phyloP scores from a whole-genome alignment of 2,888 invertebrate species.

The Leptothorax acervorum region DNA sequence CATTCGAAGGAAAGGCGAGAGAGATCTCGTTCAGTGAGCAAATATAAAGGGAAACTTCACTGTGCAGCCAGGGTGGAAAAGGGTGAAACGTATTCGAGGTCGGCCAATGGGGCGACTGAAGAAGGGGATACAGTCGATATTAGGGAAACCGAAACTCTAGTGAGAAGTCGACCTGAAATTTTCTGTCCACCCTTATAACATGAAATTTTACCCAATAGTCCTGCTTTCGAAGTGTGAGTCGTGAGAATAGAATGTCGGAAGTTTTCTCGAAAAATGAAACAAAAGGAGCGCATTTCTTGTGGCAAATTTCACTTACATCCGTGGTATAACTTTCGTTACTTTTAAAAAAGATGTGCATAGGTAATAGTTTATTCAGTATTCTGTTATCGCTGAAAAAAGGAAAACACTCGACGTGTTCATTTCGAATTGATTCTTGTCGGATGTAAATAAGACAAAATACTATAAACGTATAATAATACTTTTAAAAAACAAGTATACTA shows the following conservation, averaged over 20 bases:
- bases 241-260: slow-evolving; percentile 27
- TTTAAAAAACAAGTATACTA: not conserved
- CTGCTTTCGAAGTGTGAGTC: not conserved
- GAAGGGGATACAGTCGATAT: slow-evolving; percentile 62
- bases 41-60: slow-evolving; percentile 56
- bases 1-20: slow-evolving; percentile 19
- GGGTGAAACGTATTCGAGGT: slow-evolving; percentile 63
- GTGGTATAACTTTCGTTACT: not conserved
- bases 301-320: slow-evolving; percentile 16
- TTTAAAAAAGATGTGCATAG: not conserved
- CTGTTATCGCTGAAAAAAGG: not conserved
- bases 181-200: slow-evolving; percentile 47
- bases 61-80: slow-evolving; percentile 43
- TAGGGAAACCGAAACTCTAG: slow-evolving; percentile 61
- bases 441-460: slow-evolving; percentile 2
- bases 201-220: slow-evolving; percentile 24
- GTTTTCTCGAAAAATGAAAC: slow-evolving; percentile 39
- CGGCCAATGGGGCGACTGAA: slow-evolving; percentile 30
- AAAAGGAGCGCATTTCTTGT: not conserved
- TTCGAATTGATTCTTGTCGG: not conserved
- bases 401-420: not conserved
- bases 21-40: slow-evolving; percentile 48
- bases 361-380: slow-evolving; percentile 9
- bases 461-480: not conserved
- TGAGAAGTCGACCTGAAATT: slow-evolving; percentile 54